Percentiles rank a stretch among this genome's conserved stretches.
phyloP scores from a whole-genome alignment of 2,113 vertebrate species.

The rat (Rattus norvegicus) region GRCr8 NC_086021.1:64513501-64514000 shows the following conservation, averaged over 20 bases:
- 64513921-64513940: slow-evolving; percentile 71
- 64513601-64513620: not conserved
- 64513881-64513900: slow-evolving; percentile 37
- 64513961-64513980: slow-evolving; percentile 72
- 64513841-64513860: slow-evolving; percentile 59
- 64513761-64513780: slow-evolving; percentile 6
- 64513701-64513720: not conserved
- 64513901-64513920: not conserved
- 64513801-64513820: not conserved
- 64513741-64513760: not conserved
- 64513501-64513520: slow-evolving; percentile 44
- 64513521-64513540: not conserved
- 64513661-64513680: not conserved
- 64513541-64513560: slow-evolving; percentile 19
- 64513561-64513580: not conserved
- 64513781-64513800: not conserved
- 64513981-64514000: slow-evolving; percentile 53
- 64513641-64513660: not conserved
- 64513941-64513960: slow-evolving; percentile 68
- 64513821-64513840: not conserved
- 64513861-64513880: slow-evolving; percentile 12
- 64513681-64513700: not conserved
- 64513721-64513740: slow-evolving; percentile 10
- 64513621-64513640: slow-evolving; percentile 51
- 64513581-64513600: slow-evolving; percentile 9